Evolutionary conservation across 2,888 invertebrate species (phyloP).

Genomic region (Chaitophorus viminalis): DNA sequence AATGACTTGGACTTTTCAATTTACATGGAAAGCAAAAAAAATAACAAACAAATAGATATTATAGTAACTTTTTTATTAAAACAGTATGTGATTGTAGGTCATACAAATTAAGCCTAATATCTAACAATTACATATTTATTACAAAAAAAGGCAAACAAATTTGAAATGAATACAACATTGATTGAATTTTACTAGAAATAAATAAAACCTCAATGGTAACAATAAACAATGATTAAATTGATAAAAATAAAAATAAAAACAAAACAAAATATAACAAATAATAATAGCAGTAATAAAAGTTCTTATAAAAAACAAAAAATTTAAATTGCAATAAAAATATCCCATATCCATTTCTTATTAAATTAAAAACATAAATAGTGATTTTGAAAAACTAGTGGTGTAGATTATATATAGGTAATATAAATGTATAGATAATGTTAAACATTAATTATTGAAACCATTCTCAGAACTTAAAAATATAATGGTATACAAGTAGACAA

Average conservation of each 20-base stretch:
- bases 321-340: neutral
- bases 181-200: conserved; percentile 29
- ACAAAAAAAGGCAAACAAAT: conserved; percentile 26
- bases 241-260: conserved; percentile 27
- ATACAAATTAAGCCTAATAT: neutral
- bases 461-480: too few species aligned
- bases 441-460: neutral
- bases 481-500: neutral
- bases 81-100: neutral
- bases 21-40: neutral
- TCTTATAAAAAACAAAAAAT: neutral
- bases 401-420: neutral
- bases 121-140: neutral
- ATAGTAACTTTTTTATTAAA: conserved; percentile 23
- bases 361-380: neutral
- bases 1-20: neutral
- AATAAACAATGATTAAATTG: conserved; percentile 19
- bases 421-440: too few species aligned
- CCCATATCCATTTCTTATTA: neutral
- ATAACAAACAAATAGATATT: neutral
- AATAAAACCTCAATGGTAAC: conserved; percentile 33
- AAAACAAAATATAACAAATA: conserved; percentile 35
- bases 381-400: neutral
- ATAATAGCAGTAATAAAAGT: neutral
- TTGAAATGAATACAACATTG: conserved; percentile 24